Evolutionary conservation across 2,113 vertebrate species (phyloP).

Genomic region (Dipodomys spectabilis): DNA sequence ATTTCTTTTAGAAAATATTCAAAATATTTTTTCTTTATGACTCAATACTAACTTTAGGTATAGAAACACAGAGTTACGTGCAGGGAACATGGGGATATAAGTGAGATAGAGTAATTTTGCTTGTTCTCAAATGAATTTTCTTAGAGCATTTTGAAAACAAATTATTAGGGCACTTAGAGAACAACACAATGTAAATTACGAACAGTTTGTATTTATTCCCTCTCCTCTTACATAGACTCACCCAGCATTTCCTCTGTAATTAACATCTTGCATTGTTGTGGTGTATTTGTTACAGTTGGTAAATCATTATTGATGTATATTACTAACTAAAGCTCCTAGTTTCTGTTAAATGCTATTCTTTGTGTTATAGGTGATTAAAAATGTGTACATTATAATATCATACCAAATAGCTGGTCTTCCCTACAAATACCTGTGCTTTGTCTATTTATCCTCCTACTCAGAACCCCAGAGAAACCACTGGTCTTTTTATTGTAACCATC

Average conservation of each 20-base stretch:
- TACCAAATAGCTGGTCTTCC: neutral
- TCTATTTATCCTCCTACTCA: neutral
- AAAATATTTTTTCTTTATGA: neutral
- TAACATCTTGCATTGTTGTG: neutral
- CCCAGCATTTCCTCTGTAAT: neutral
- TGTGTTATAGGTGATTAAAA: neutral
- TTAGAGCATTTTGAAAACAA: too few relatives aligned
- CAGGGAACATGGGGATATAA: neutral
- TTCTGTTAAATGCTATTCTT: neutral
- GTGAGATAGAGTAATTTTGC: neutral
- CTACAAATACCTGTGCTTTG: neutral
- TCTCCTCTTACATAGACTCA: rapidly evolving
- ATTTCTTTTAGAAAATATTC: too few relatives aligned
- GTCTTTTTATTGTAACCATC: neutral
- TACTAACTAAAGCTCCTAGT: neutral
- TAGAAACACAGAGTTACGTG: neutral
- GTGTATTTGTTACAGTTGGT: neutral
- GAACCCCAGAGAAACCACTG: neutral
- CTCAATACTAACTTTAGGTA: neutral
- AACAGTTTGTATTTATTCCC: neutral
- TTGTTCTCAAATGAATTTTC: neutral
- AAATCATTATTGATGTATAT: neutral
- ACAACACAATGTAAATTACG: neutral
- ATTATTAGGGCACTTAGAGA: neutral
- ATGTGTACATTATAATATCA: neutral